Base-by-base conservation (phyloP, 2,888 invertebrate genomes). In the Tillus elongatus region DNA sequence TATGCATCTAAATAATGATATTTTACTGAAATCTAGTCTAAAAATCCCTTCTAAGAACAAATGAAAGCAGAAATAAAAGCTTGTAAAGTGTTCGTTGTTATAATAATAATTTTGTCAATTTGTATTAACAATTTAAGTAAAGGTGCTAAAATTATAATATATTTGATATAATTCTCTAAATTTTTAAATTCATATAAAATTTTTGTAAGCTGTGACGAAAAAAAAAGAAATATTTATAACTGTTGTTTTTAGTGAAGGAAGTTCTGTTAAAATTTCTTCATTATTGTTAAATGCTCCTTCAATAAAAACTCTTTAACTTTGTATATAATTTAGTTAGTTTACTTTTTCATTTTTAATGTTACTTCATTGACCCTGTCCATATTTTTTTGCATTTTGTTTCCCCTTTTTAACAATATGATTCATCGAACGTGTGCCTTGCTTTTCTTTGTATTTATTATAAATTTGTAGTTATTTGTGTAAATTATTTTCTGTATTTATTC, bases 401-500 rank as follows among this genome's bases (percentile, higher is more conserved):
- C 42, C 37, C 36, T 30, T 49, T 43, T 45, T 40, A 42, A 44
- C 33, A 35, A 32, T 39, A 36, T 41, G n/a, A 48, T 54, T 55
- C 52, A 52, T 54, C 52, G 46, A 50, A 54, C 49, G 52, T 56
- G 57, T 57, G 57, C 58, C 56, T 58, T 57, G 57, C 57, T 57
- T 57, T 47, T 50, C 52, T 50, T 51, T 53, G 46, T 55, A 51
- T 54, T 56, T 51, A 54, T 52, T 52, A 42, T 45, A 39, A 33
- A 41, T 35, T 35, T 43, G 40, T 45, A 44, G 39, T 44, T 43
- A 45, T 42, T 48, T 43, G 41, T 54, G 49, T 56, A 57, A 56
- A 55, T 56, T 57, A 57, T 55, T 55, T 55, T 49, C 49, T 53
- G 53, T 57, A 55, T 55, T 55, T 55, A 55, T 55, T 55, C 47